These are phyloP conservation scores for Halcyon smyrnensis DNA, from an alignment of 2,797 vertebrate species.

Conservation along the genomic window DNA sequence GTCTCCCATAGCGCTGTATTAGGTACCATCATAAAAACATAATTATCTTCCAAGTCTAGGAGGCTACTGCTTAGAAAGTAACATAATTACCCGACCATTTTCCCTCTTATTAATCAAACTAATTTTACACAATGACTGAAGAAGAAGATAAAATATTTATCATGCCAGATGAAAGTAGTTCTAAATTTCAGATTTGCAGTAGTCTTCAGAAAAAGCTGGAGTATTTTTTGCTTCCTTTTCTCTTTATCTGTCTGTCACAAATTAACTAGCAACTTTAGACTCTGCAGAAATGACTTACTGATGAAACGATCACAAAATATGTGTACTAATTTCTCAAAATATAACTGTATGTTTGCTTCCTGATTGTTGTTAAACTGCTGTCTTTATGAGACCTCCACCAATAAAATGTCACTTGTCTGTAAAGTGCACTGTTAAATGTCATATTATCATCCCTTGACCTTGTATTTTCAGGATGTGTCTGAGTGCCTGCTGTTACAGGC, in stretches of 20 bases:
- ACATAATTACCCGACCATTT: neutral
- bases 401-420: constrained; percentile 61
- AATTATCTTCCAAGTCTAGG: neutral
- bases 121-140: neutral
- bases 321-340: neutral
- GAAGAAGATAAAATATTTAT: neutral
- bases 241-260: neutral
- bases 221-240: neutral
- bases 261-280: neutral
- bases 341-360: constrained; percentile 15
- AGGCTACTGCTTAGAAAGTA: neutral
- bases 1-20: neutral
- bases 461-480: constrained; percentile 36
- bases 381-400: constrained; percentile 46
- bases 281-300: neutral
- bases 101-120: neutral
- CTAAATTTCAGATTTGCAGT: neutral
- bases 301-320: neutral
- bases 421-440: constrained; percentile 70
- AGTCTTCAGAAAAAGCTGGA: neutral
- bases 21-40: neutral
- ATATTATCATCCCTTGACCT: constrained; percentile 77
- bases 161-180: neutral
- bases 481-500: constrained; percentile 24
- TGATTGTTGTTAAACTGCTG: constrained; percentile 10